Base-by-base conservation (phyloP, 2,888 invertebrate species). In the Allygus modestus region DNA sequence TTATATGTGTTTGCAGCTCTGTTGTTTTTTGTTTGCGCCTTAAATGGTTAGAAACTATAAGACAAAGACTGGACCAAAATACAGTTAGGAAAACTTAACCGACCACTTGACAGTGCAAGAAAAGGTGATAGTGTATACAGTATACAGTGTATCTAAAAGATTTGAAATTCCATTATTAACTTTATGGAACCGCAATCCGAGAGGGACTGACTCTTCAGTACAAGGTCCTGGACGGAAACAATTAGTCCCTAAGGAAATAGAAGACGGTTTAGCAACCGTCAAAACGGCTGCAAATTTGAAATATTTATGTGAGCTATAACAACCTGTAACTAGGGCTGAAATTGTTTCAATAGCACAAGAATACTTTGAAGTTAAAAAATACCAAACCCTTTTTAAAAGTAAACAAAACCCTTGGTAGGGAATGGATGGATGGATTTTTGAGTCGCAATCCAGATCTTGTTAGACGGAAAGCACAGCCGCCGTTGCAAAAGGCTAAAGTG, bases 371-470 rank as follows among this genome's bases (percentile, higher is more conserved):
- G 33, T 73, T 1, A 73, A 73, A 73, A 73, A 73, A 73, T 73
- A 73, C 73, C 73, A 73, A 73, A 73, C 73, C 73, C 73, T 73
- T 73, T 73, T 33, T 73, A 4, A 73, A 73, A 73, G 73, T 73
- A 33, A 73, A 33, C 12, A 28, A 73, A 73, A n/a, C 73, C 73
- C 73, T 33, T 73, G 73, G 73, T 37, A 37, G 37, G 37, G 37
- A 37, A 37, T 37, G 37, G 37, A 37, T 37, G 37, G 37, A 7
- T 37, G 9, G 4, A 37, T 37, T 37, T 37, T 37, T 37, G 37
- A 37, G 9, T 7, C 37, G 37, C 37, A 4, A 37, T 37, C 37
- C 37, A 37, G 37, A 37, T 73, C 73, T 73, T 33, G 73, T 33
- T 31, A 73, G 73, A 33, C 73, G 41, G 73, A 73, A 73, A 73